Evolutionary conservation across 2,888 invertebrate genomes (phyloP), one percentile per base, ranked within the genome.

Genomic region (Leptogaster cylindrica): DNA sequence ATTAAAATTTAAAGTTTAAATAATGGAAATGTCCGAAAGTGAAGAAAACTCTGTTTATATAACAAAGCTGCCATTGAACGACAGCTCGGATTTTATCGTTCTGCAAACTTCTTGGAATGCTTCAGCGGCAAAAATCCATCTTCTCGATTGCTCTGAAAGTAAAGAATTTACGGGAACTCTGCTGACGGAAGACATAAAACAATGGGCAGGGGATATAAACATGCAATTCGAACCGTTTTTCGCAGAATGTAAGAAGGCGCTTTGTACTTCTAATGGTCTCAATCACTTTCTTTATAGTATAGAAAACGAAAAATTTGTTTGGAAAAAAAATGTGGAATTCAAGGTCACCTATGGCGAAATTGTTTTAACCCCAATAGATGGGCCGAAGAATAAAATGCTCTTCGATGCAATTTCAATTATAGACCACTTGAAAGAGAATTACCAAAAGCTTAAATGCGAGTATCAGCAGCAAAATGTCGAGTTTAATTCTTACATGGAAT

Each of bases 131-230:
- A 2, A 36, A 18, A 28, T 67, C 16, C 16, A 50, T 39, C n/a
- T 67, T 16, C 10, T 67, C 4, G 25, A 61, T 2, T 10, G 6
- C 10, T 14, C 23, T 12, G 28, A 31, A 12, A 14, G 25, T 7
- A 18, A n/a, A 1, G 3, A 72, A 52, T 23, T 68, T 71, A 23
- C 70, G 14, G 76, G 74, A 0, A 48, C 31, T 7, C 41, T 78
- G 0, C 71, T 68, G 6, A 61, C 70, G 18, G 70, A 72, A 2
- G 76, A 77, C 39, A 67, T 78, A 0, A 69, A 67, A 10, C 68
- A 39, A 48, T 73, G 73, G 1, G 76, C 78, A 0, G 73, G 69
- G 2, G 78, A 77, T 4, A 69, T 78, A 16, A 75, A 74, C 12
- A 75, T 74, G 39, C 68, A 73, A 0, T 75, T 70, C 14, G 67